Evolutionary conservation across 2,113 vertebrate species (phyloP).

Genomic region (Phalacrocorax aristotelis): DNA sequence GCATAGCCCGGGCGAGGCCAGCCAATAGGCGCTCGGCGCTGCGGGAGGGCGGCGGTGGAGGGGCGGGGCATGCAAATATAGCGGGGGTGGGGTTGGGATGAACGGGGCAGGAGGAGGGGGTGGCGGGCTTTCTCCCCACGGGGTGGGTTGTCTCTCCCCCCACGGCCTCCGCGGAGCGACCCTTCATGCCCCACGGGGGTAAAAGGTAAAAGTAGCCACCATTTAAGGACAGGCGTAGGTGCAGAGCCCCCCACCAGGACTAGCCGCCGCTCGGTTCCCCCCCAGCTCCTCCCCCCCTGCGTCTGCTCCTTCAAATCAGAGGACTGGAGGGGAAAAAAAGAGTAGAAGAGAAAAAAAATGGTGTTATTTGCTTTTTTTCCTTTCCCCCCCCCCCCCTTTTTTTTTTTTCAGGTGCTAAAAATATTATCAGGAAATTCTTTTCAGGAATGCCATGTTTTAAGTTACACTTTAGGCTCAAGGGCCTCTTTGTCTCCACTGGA

Average conservation of each 20-base stretch:
- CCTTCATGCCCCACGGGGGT: not conserved
- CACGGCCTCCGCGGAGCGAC: not conserved
- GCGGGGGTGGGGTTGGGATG: no score
- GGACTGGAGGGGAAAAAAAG: no score
- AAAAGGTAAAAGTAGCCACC: no score
- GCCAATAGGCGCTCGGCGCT: not conserved
- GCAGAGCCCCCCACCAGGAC: not conserved
- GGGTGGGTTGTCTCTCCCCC: not conserved
- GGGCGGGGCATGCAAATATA: not conserved
- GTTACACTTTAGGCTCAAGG: slow-evolving; percentile 64
- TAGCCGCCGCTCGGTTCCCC: not conserved
- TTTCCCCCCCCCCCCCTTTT: rapidly evolving
- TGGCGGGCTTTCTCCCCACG: no score
- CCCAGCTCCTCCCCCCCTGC: no score
- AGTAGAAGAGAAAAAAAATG: not conserved
- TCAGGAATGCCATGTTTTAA: slow-evolving; percentile 62
- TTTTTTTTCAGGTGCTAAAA: slow-evolving; percentile 72
- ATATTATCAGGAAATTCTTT: slow-evolving; percentile 78
- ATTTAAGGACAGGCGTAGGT: not conserved
- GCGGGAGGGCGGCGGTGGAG: not conserved
- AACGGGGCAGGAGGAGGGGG: no score
- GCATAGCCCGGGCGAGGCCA: not conserved
- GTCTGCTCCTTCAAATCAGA: not conserved
- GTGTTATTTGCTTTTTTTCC: not conserved
- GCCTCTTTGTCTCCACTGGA: slow-evolving; percentile 69